phyloP scores from a whole-genome alignment of 2,113 vertebrate species.

The Saguinus imperator region DNA sequence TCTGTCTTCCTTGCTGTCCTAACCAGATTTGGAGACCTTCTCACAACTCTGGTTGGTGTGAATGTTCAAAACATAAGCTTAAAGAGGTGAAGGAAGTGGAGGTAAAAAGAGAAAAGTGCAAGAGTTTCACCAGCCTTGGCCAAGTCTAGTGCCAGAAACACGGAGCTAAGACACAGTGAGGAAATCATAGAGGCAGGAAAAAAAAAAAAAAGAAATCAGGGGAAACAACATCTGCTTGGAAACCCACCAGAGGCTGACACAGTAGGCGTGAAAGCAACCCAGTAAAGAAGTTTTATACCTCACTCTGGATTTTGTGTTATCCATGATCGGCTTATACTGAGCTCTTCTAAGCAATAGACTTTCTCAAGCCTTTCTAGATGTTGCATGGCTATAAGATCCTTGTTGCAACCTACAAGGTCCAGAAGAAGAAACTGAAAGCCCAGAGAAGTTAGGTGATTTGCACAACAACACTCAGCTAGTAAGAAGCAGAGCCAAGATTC shows the following conservation, averaged over 20 bases:
- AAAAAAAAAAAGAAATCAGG: neutral
- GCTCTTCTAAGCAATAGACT: neutral
- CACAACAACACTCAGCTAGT: neutral
- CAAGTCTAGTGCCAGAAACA: neutral
- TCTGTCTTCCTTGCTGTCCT: neutral
- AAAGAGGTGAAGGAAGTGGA: neutral
- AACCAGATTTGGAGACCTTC: neutral
- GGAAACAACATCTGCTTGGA: neutral
- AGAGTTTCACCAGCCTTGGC: neutral
- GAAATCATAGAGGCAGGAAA: neutral
- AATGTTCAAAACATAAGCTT: neutral
- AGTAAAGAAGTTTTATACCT: neutral
- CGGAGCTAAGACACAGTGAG: neutral
- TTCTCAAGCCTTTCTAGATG: neutral
- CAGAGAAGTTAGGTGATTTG: neutral
- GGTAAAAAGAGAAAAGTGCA: neutral
- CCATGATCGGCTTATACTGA: neutral
- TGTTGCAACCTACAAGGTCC: neutral
- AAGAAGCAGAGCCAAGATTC: neutral
- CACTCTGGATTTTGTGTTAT: neutral
- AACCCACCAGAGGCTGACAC: neutral
- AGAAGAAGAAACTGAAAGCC: conserved; percentile 31
- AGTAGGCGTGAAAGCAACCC: neutral
- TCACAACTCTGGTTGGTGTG: neutral
- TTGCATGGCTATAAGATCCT: neutral